Conservation (phyloP, 2,888 invertebrate species). For the Drosophila borborema region DNA sequence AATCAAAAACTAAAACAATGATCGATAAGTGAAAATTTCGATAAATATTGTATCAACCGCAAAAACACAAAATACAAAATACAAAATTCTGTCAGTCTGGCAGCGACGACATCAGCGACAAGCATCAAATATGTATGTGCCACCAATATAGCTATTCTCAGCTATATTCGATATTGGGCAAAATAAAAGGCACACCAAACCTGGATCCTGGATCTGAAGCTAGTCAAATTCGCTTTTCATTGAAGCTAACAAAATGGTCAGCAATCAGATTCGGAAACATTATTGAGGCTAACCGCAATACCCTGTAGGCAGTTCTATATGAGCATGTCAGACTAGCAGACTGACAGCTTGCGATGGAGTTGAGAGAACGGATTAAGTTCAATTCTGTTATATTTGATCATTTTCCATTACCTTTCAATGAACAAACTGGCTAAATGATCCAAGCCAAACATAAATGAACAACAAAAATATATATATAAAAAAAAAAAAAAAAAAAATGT, state of each 20-base stretch:
- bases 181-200: not conserved
- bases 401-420: not conserved
- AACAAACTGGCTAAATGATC: not conserved
- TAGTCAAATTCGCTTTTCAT: not conserved
- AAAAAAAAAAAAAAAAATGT: not conserved
- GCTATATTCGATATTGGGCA: not conserved
- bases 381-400: not conserved
- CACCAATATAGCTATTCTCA: not conserved
- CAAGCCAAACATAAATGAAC: not conserved
- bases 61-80: not conserved
- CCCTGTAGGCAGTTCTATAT: not conserved
- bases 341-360: not conserved
- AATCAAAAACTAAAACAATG: not conserved
- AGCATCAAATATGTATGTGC: not conserved
- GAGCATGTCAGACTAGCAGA: not conserved
- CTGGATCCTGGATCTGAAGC: no score
- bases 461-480: no score
- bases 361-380: not conserved
- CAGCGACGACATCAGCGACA: not conserved
- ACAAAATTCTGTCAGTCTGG: conserved; percentile 12
- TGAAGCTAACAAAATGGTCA: not conserved
- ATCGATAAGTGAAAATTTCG: not conserved
- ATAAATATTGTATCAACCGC: not conserved
- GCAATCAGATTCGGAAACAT: not conserved
- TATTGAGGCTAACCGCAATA: not conserved